These are phyloP conservation scores for Sebastes kiyomatsui DNA, from an alignment of 2,797 vertebrate genomes.

Conservation along the genomic window DNA sequence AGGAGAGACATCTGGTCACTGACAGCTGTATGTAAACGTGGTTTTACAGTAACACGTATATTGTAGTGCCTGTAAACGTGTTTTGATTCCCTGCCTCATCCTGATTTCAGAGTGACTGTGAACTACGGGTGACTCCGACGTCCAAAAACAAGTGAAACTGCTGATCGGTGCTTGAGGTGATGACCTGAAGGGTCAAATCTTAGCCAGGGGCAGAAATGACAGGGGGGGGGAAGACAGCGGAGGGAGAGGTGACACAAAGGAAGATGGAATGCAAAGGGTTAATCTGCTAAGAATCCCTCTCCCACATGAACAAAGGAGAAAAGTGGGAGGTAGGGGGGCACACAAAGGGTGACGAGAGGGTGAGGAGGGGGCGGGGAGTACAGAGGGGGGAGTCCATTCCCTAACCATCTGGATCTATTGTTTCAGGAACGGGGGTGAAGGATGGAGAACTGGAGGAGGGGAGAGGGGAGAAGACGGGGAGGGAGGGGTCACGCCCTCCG, in stretches of 20 bases:
- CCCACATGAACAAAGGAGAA: conserved; percentile 81
- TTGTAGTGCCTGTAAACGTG: neutral
- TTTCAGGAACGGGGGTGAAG: conserved; percentile 71
- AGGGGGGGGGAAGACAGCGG: neutral
- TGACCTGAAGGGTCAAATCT: conserved; percentile 51
- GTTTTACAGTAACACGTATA: neutral
- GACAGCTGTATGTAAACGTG: neutral
- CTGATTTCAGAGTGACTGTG: neutral
- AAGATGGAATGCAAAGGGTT: conserved; percentile 83
- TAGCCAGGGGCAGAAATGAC: conserved; percentile 62
- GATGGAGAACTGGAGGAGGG: conserved; percentile 59
- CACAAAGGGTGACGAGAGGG: conserved; percentile 68
- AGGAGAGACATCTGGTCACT: neutral
- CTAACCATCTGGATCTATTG: conserved; percentile 87
- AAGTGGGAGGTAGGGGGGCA: conserved; percentile 73
- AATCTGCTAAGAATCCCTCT: conserved; percentile 83
- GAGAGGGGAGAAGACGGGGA: conserved; percentile 41
- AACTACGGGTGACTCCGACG: neutral
- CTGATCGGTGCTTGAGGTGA: conserved; percentile 37
- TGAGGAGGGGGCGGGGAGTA: conserved; percentile 41
- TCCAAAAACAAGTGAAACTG: conserved; percentile 40
- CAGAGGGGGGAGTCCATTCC: conserved; percentile 59
- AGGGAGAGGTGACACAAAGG: conserved; percentile 78
- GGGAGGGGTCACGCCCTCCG: conserved; percentile 65
- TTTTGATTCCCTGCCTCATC: neutral